A percentile compares a stretch with the other conserved stretches of the same genome.
These are phyloP conservation scores for Macroramphosus scolopax DNA, from an alignment of 2,797 vertebrate genomes.

Conservation along the genomic window DNA sequence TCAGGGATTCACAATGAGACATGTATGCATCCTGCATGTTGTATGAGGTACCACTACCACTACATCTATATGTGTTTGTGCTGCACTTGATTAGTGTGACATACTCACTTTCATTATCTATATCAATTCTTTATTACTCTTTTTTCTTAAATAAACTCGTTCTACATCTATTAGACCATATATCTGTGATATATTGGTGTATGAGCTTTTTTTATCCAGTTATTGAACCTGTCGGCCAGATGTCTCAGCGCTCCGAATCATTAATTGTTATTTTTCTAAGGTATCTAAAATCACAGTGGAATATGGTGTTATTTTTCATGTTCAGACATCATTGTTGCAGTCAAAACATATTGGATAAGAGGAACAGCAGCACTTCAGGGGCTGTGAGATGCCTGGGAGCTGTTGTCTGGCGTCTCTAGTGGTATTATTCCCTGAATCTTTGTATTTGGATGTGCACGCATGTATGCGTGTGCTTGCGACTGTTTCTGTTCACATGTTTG, in stretches of 20 bases:
- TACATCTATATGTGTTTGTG: background rate
- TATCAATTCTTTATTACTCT: background rate
- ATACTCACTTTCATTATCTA: background rate
- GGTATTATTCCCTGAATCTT: slow-evolving; percentile 57
- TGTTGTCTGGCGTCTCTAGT: slow-evolving; percentile 64
- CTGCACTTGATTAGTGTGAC: background rate
- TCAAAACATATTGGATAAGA: slow-evolving; percentile 78
- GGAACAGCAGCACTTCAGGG: slow-evolving; percentile 67
- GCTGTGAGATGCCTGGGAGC: slow-evolving; percentile 73
- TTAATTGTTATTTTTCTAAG: slow-evolving; percentile 68
- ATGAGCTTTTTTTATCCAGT: slow-evolving; percentile 30
- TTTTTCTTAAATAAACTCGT: background rate
- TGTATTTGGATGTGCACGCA: slow-evolving; percentile 32
- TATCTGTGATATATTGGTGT: too few relatives aligned
- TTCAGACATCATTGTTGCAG: slow-evolving; percentile 70
- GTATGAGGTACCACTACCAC: slow-evolving; percentile 5
- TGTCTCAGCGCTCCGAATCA: slow-evolving; percentile 62
- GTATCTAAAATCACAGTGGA: slow-evolving; percentile 59
- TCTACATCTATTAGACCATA: too few relatives aligned
- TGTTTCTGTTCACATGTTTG: slow-evolving; percentile 48
- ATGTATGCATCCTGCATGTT: slow-evolving; percentile 37
- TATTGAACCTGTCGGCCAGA: slow-evolving; percentile 63
- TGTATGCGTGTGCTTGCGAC: slow-evolving; percentile 27
- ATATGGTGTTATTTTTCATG: slow-evolving; percentile 66
- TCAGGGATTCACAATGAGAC: slow-evolving; percentile 49